Conservation (phyloP, 2,797 vertebrate genomes). For the Mionectes olivaceus region DNA sequence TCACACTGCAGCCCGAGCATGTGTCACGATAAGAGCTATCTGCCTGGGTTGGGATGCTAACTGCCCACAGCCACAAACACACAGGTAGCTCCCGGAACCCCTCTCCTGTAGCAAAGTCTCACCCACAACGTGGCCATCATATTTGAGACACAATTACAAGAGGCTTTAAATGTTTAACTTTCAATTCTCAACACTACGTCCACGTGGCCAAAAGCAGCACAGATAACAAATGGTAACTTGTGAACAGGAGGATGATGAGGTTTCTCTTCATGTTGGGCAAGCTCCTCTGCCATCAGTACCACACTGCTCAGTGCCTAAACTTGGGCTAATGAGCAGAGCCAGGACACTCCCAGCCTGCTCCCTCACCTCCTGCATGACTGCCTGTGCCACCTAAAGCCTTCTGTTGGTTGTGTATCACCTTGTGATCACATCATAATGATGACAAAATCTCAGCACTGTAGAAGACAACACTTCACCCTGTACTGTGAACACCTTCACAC, state of each 20-base stretch:
- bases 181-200: background rate
- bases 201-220: background rate
- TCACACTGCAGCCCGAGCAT: background rate
- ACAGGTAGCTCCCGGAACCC: background rate
- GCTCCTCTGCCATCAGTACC: background rate
- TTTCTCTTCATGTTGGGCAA: background rate
- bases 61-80: background rate
- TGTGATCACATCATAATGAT: background rate
- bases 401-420: background rate
- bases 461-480: background rate
- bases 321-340: background rate
- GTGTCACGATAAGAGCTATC: accelerated
- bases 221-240: background rate
- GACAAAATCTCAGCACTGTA: background rate
- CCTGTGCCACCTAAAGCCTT: background rate
- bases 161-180: background rate
- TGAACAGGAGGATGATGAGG: background rate
- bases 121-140: background rate
- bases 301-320: background rate
- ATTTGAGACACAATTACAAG: background rate
- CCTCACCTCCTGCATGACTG: background rate
- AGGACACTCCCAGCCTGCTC: background rate
- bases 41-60: background rate
- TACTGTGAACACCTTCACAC: background rate
- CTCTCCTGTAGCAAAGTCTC: background rate